A percentile compares a stretch with the other conserved stretches of the same genome.
Conservation (phyloP, 2,888 invertebrate species). For the Aplocera efformata region DNA sequence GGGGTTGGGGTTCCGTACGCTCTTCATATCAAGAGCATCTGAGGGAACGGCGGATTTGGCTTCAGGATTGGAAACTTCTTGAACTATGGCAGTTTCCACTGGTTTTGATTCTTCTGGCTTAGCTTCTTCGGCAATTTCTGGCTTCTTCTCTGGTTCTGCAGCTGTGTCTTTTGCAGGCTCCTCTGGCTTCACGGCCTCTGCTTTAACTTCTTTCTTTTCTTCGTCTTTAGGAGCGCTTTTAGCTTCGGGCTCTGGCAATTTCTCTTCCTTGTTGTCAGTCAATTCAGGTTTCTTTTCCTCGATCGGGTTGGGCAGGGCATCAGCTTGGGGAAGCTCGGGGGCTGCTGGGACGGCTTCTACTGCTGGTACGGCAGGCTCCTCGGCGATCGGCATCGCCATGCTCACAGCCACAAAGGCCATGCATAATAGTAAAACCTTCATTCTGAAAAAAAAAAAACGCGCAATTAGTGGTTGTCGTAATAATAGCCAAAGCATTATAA, state of each 20-base stretch:
- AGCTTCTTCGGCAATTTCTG: conserved; percentile 30
- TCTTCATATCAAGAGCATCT: conserved; percentile 10
- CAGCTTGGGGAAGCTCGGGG: conserved; percentile 40
- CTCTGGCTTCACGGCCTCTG: conserved; percentile 35
- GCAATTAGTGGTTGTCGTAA: conserved; percentile 56
- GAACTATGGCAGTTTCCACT: conserved; percentile 19
- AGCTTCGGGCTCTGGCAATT: conserved; percentile 33
- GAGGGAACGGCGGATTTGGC: conserved; percentile 17
- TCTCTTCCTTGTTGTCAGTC: conserved; percentile 36
- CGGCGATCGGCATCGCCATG: conserved; percentile 82
- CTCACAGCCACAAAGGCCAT: conserved; percentile 79
- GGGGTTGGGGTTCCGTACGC: conserved; percentile 5
- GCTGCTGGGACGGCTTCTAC: conserved; percentile 29
- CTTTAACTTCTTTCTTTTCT: conserved; percentile 30
- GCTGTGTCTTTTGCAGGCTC: conserved; percentile 49
- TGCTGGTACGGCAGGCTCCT: conserved; percentile 47
- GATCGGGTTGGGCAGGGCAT: conserved; percentile 35
- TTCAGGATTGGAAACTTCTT: conserved; percentile 23
- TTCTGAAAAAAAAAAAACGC: conserved; percentile 73
- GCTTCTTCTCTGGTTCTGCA: conserved; percentile 40
- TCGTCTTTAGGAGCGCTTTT: conserved; percentile 39
- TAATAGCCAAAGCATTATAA: conserved; percentile 41
- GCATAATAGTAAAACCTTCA: conserved; percentile 83
- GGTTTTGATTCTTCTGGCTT: conserved; percentile 36
- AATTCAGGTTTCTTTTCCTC: conserved; percentile 45